A percentile compares a stretch with the other conserved stretches of the same genome.
phyloP scores from a whole-genome alignment of 2,888 invertebrate species.

The Melitaea athalia region DNA sequence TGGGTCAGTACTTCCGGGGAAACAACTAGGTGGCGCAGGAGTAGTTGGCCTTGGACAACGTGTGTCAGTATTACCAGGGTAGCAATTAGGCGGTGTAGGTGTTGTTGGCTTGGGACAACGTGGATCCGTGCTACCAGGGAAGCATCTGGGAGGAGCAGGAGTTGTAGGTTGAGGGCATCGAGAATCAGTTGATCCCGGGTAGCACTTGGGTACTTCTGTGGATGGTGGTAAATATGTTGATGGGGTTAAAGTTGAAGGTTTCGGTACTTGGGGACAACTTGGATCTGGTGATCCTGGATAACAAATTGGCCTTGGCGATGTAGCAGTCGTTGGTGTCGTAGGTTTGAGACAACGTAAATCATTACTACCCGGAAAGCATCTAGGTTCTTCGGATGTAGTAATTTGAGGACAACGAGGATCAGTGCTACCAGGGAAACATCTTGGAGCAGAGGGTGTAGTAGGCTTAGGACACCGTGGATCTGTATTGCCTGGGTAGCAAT shows the following conservation, averaged over 20 bases:
- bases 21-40: slow-evolving; percentile 51
- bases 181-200: slow-evolving; percentile 52
- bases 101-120: slow-evolving; percentile 36
- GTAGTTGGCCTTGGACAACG: slow-evolving; percentile 55
- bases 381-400: slow-evolving; percentile 46
- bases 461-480: slow-evolving; percentile 53
- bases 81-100: slow-evolving; percentile 47
- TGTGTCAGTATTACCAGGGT: slow-evolving; percentile 57
- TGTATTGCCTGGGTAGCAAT: slow-evolving; percentile 46
- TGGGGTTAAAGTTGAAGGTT: slow-evolving; percentile 45
- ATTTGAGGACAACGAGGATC: slow-evolving; percentile 57
- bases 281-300: slow-evolving; percentile 50
- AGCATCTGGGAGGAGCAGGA: slow-evolving; percentile 14
- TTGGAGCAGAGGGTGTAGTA: slow-evolving; percentile 47
- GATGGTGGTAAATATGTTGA: slow-evolving; percentile 37
- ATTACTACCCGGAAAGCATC: slow-evolving; percentile 58
- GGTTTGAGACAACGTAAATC: slow-evolving; percentile 58
- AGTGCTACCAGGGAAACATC: slow-evolving; percentile 43
- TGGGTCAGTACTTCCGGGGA: slow-evolving; percentile 59
- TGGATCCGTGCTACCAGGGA: slow-evolving; percentile 25
- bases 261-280: slow-evolving; percentile 47
- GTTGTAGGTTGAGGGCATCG: slow-evolving; percentile 42
- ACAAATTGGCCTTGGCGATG: slow-evolving; percentile 31
- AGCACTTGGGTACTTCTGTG: slow-evolving; percentile 47
- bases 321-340: slow-evolving; percentile 43